Percentiles rank a stretch among this genome's conserved stretches.
phyloP scores from a whole-genome alignment of 2,113 vertebrate genomes.

The Boulengeromyrus knoepffleri region DNA sequence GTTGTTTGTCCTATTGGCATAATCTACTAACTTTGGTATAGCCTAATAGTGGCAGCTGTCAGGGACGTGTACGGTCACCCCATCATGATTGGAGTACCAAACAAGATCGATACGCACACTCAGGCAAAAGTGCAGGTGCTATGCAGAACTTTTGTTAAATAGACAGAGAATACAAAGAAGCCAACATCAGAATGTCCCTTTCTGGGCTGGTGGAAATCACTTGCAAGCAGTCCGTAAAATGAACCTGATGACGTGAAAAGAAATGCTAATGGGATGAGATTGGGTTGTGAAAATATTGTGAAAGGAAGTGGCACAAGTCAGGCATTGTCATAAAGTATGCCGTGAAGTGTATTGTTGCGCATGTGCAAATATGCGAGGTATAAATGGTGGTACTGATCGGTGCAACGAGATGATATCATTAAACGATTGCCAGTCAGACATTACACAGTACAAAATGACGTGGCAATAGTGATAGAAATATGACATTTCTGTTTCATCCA shows the following conservation, averaged over 20 bases:
- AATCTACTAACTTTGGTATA: background rate
- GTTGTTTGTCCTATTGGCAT: background rate
- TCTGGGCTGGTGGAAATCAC: background rate
- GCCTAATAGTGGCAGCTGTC: background rate
- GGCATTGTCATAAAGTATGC: background rate
- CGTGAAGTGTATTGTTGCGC: background rate
- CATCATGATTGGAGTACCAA: background rate
- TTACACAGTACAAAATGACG: background rate
- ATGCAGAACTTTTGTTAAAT: background rate
- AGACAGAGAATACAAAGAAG: background rate
- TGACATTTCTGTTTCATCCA: background rate
- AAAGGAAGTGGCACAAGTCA: background rate
- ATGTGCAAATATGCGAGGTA: background rate
- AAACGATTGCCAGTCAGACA: background rate
- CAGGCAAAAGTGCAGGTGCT: background rate
- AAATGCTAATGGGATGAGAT: background rate
- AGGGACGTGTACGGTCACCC: background rate
- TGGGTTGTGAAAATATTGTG: background rate
- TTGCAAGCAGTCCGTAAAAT: background rate
- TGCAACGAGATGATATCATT: background rate
- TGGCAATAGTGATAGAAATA: background rate
- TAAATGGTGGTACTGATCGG: background rate
- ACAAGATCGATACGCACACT: background rate
- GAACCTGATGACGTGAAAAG: background rate
- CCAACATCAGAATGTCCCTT: background rate